Evolutionary conservation across 2,113 vertebrate genomes (phyloP).

Genomic region (Galemys pyrenaicus): DNA sequence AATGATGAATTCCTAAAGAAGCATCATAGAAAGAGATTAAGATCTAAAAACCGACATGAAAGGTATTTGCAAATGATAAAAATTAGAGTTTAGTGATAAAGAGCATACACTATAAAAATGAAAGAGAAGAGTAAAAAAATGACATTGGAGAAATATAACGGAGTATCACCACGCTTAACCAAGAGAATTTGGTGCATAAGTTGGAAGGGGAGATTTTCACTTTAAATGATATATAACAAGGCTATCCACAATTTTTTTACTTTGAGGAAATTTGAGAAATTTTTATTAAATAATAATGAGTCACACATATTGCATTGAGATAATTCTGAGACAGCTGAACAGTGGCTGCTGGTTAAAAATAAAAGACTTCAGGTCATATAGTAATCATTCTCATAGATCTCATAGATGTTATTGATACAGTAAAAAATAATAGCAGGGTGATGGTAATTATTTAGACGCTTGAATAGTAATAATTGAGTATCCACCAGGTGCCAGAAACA

Average conservation of each 20-base stretch:
- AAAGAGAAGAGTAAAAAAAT: background rate
- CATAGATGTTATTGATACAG: conserved; percentile 7
- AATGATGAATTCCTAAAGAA: background rate
- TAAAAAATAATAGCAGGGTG: conserved; percentile 46
- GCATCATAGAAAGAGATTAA: background rate
- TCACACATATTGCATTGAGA: background rate
- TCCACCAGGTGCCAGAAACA: background rate
- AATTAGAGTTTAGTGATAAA: background rate
- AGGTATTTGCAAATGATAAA: background rate
- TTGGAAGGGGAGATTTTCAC: background rate
- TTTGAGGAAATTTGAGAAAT: background rate
- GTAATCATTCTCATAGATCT: conserved; percentile 26
- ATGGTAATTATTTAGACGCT: conserved; percentile 64
- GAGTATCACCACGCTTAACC: background rate
- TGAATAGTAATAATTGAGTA: conserved; percentile 62
- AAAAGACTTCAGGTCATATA: conserved; percentile 44
- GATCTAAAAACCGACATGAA: background rate
- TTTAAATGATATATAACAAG: background rate
- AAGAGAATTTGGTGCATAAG: background rate
- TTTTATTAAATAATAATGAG: background rate
- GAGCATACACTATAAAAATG: background rate
- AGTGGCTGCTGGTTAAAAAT: background rate
- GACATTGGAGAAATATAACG: background rate
- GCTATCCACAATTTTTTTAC: background rate
- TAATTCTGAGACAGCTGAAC: background rate